These are phyloP conservation scores for cat (Felis catus) DNA, from an alignment of 2,113 vertebrate species.

Conservation along the genomic window F.catus_Fca126_mat1.0 CM031412.1:21328501-21329000, in stretches of 20 bases:
- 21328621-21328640: slow-evolving; percentile 69
- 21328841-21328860: neutral
- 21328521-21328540: neutral
- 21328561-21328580: neutral
- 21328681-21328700: slow-evolving; percentile 69
- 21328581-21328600: neutral
- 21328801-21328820: slow-evolving; percentile 68
- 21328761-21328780: slow-evolving; percentile 50
- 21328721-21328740: slow-evolving; percentile 71
- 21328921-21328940: slow-evolving; percentile 77
- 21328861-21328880: slow-evolving; percentile 69
- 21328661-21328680: slow-evolving; percentile 61
- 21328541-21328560: neutral
- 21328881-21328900: slow-evolving; percentile 64
- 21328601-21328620: slow-evolving; percentile 67
- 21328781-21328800: slow-evolving; percentile 68
- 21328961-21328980: slow-evolving; percentile 86
- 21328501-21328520: neutral
- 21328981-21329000: slow-evolving; percentile 73
- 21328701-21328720: slow-evolving; percentile 70
- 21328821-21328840: slow-evolving; percentile 46
- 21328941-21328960: slow-evolving; percentile 86
- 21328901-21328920: slow-evolving; percentile 60
- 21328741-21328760: slow-evolving; percentile 64
- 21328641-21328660: slow-evolving; percentile 69